Conservation (phyloP, 1,140 invertebrate genomes). For the Gonatopus flavifemur region DNA sequence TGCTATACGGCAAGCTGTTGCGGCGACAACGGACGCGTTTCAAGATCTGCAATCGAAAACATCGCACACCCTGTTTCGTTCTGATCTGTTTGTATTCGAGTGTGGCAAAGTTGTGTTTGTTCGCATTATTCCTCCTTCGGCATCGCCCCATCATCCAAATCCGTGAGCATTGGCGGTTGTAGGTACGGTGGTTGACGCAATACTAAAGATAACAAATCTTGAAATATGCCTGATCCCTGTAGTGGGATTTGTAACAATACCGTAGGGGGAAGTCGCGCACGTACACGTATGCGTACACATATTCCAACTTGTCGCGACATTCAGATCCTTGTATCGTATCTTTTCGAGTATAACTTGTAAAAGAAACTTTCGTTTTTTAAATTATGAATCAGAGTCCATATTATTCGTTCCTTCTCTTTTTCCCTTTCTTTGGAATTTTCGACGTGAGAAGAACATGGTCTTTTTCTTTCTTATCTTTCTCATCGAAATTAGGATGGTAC, state of each 20-base stretch:
- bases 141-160: not conserved
- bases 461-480: no score
- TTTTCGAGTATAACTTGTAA: no score
- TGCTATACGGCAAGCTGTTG: no score
- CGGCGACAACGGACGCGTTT: slow-evolving; percentile 5
- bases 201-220: slow-evolving; percentile 35
- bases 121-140: not conserved
- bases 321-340: no score
- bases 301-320: no score
- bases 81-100: no score
- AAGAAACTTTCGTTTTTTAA: no score
- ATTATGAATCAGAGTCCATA: no score
- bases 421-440: not conserved
- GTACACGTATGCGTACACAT: no score
- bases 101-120: no score
- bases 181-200: slow-evolving; percentile 3
- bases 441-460: no score
- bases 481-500: no score
- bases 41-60: slow-evolving; percentile 13
- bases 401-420: not conserved
- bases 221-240: slow-evolving; percentile 29
- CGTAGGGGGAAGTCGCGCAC: slow-evolving; percentile 20
- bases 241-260: slow-evolving; percentile 26
- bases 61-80: not conserved
- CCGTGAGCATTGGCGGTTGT: not conserved